A percentile compares a stretch with the other conserved stretches of the same genome.
These are phyloP conservation scores for Apodemia hepburni DNA, from an alignment of 2,888 invertebrate genomes.

Conservation along the genomic window DNA sequence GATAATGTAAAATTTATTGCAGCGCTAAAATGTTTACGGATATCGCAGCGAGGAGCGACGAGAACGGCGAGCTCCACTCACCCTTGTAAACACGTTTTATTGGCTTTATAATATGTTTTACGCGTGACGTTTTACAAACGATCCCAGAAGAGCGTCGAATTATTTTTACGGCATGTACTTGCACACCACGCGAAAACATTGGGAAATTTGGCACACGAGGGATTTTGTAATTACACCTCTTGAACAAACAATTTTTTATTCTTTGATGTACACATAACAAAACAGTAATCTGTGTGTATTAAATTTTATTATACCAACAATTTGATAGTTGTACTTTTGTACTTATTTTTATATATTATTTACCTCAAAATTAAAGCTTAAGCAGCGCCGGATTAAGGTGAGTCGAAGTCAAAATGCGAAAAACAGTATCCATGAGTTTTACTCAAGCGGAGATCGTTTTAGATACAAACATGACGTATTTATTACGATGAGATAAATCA, in stretches of 20 bases:
- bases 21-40: conserved; percentile 79
- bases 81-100: conserved; percentile 45
- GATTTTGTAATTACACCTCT: conserved; percentile 73
- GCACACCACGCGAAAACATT: conserved; percentile 61
- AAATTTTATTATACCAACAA: neutral
- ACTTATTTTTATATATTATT: no score
- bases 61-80: conserved; percentile 68
- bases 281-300: neutral
- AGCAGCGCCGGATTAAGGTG: no score
- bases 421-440: no score
- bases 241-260: conserved; percentile 60
- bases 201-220: conserved; percentile 65
- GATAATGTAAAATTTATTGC: conserved; percentile 79
- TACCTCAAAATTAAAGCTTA: no score
- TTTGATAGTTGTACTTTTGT: no score
- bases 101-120: conserved; percentile 75
- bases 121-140: conserved; percentile 68
- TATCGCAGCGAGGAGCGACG: conserved; percentile 57
- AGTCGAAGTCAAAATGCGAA: no score
- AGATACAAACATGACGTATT: no score
- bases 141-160: conserved; percentile 75
- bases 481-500: no score
- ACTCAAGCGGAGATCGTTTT: no score
- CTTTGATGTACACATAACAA: conserved; percentile 41
- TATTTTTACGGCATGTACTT: conserved; percentile 77